Base-by-base conservation (phyloP, 2,113 vertebrate genomes). In the Eidolon helvum region DNA sequence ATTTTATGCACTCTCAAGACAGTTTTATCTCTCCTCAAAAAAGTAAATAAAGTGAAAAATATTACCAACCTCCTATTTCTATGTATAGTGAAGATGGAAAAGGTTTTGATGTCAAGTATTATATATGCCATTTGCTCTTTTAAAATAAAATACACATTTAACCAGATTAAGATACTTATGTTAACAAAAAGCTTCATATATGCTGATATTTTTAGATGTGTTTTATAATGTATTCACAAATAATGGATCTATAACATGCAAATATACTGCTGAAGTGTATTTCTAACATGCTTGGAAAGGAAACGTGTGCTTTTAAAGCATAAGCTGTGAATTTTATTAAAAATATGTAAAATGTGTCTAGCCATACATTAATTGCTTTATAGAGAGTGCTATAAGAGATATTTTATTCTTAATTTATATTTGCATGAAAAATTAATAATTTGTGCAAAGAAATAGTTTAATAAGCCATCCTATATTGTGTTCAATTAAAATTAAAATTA, bases 71-170 rank as follows among this genome's bases (percentile, higher is more conserved):
- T 69, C 28, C 19, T 90, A 63, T 19, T 80, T 35, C 43, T 85
- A 45, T 11, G 48, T 43, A 50, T 72, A 26, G 4, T 53, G 65
- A 65, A 94, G 38, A 68, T 35, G 3, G 7, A 77, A 96, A 96
- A 43, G 3, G 69, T 53, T 84, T 91, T 89, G 7, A 95, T 77
- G n/a, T 53, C 28, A 80, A 75, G 28, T 19, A 75, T 88, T 87
- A 68, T 79, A 5, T 7, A 78, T 92, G 18, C 10, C 30, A 77
- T 79, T 91, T 74, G 10, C 10, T 43, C 48, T 69, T 85, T 16
- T n/a, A 61, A 95, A 94, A 55, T 94, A 87, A 93, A 93, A 91
- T 86, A 85, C 79, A 30, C 38, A 66, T 75, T 75, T 85, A 72
- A 69, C 3, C 33, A 82, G 40, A 75, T 40, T 65, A n/a, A 89